Evolutionary conservation across 2,113 vertebrate species (phyloP).

Genomic region (Misgurnus mizolepis): DNA sequence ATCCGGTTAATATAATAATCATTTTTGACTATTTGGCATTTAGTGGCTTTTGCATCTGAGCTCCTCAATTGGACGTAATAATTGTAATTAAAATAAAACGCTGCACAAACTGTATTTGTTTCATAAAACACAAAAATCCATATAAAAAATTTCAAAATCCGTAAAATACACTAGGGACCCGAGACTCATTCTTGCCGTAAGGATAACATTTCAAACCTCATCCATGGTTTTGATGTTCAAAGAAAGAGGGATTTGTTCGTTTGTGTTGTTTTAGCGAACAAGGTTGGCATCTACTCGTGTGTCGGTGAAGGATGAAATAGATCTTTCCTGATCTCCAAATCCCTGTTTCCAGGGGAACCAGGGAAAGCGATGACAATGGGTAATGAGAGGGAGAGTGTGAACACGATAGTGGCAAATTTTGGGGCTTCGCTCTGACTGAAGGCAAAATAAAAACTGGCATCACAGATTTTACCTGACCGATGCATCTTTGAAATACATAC

Average conservation of each 20-base stretch:
- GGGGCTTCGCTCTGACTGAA: neutral
- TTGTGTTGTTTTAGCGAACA: slow-evolving; percentile 23
- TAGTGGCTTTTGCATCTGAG: too few species aligned
- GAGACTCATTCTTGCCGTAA: neutral
- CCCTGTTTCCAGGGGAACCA: slow-evolving; percentile 78
- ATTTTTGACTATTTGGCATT: too few species aligned
- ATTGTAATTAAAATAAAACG: too few species aligned
- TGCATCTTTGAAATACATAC: slow-evolving; percentile 11
- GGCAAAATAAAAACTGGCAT: neutral
- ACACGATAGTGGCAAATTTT: slow-evolving; percentile 29
- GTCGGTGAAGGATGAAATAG: slow-evolving; percentile 70
- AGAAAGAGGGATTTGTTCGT: neutral
- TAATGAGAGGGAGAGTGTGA: slow-evolving; percentile 48
- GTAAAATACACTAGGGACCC: neutral
- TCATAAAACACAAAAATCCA: neutral
- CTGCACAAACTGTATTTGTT: neutral
- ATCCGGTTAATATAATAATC: too few species aligned
- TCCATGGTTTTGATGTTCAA: slow-evolving; percentile 6
- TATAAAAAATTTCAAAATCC: neutral
- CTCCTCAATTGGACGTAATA: too few species aligned
- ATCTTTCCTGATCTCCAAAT: slow-evolving; percentile 72
- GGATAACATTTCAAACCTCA: slow-evolving; percentile 23
- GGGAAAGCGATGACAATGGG: slow-evolving; percentile 64
- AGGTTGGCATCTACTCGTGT: neutral
- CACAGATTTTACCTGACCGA: slow-evolving; percentile 8